Percentiles rank a stretch among this genome's conserved stretches.
Conservation (phyloP, 1,140 invertebrate genomes). For the Lutraria rhynchaena region DNA sequence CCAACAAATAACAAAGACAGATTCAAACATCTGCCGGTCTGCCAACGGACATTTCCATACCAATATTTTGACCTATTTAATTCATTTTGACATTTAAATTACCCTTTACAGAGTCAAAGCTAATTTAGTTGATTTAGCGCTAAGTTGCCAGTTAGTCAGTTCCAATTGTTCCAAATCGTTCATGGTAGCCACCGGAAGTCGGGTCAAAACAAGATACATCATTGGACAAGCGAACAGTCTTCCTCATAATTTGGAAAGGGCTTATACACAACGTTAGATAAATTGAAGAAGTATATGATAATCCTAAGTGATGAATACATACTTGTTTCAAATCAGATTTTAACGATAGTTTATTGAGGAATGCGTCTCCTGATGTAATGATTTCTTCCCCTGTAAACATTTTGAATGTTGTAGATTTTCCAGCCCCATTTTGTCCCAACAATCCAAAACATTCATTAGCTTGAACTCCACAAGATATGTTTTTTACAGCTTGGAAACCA, state of each 20-base stretch:
- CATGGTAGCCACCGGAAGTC: not conserved
- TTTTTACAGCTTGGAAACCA: constrained; percentile 86
- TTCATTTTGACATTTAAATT: too few relatives aligned
- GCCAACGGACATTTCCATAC: too few relatives aligned
- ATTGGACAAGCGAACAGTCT: not conserved
- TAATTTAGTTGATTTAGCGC: too few relatives aligned
- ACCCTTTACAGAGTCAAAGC: too few relatives aligned
- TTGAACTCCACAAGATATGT: constrained; percentile 72
- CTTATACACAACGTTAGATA: not conserved
- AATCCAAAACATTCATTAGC: constrained; percentile 94
- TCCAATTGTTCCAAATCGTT: too few relatives aligned
- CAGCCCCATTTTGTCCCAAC: constrained; percentile 93
- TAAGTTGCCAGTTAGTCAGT: too few relatives aligned
- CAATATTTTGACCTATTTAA: too few relatives aligned
- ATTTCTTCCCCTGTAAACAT: constrained; percentile 87
- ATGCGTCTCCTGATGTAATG: constrained; percentile 78
- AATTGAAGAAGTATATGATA: not conserved
- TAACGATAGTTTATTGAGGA: constrained; percentile 72
- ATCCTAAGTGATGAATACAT: not conserved
- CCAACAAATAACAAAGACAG: not conserved
- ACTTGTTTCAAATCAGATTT: constrained; percentile 59
- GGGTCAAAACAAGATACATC: not conserved
- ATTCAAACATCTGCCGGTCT: too few relatives aligned
- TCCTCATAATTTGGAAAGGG: not conserved
- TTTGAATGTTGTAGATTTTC: constrained; percentile 94